These are phyloP conservation scores for Etia nguti DNA, from an alignment of 2,113 vertebrate species.

Conservation along the genomic window DNA sequence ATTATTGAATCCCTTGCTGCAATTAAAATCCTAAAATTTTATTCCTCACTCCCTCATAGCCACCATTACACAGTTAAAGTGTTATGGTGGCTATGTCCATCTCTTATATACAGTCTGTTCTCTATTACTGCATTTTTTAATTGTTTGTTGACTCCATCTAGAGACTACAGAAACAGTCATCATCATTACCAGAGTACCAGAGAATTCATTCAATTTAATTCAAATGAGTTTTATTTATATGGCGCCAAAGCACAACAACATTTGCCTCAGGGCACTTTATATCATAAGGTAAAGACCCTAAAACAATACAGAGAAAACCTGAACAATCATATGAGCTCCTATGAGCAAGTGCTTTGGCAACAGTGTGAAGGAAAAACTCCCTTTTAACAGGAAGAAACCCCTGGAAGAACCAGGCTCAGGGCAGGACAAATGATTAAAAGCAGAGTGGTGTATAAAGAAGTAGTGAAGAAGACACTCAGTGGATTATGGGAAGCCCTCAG, in stretches of 20 bases:
- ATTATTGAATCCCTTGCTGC: background rate
- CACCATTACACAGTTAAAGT: too few relatives aligned
- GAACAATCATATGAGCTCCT: background rate
- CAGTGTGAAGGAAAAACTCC: background rate
- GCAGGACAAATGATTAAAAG: background rate
- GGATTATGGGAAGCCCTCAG: background rate
- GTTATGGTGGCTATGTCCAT: background rate
- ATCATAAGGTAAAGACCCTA: background rate
- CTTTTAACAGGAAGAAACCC: background rate
- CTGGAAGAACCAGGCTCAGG: background rate
- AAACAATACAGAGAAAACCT: background rate
- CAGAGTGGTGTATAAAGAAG: background rate
- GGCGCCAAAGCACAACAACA: background rate
- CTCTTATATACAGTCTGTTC: background rate
- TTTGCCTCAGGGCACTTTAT: background rate
- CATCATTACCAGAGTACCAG: background rate
- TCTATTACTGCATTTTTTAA: background rate
- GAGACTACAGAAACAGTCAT: background rate
- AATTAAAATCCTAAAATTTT: background rate
- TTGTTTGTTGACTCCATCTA: background rate
- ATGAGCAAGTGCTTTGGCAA: background rate
- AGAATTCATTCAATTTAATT: background rate
- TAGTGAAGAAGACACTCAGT: background rate
- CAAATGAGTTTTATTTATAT: background rate
- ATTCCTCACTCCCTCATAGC: background rate